phyloP scores from a whole-genome alignment of 2,113 vertebrate species.

The Centropus unirufus region DNA sequence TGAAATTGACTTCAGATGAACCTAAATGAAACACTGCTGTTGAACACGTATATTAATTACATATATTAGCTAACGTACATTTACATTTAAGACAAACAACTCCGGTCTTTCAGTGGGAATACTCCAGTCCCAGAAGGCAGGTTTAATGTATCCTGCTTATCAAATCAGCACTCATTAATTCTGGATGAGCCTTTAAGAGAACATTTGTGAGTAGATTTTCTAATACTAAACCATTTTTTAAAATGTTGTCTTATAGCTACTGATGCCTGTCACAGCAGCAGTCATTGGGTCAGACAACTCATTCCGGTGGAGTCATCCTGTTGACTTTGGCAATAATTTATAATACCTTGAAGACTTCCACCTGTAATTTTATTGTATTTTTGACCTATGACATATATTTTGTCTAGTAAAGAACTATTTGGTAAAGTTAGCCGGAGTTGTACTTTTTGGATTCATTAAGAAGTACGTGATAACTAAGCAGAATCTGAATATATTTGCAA shows the following conservation, averaged over 20 bases:
- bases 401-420: neutral
- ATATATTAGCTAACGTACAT: neutral
- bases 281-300: neutral
- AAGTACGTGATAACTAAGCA: neutral
- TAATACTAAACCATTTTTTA: neutral
- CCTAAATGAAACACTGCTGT: neutral
- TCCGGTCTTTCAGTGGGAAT: neutral
- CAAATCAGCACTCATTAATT: neutral
- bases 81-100: neutral
- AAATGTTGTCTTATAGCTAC: neutral
- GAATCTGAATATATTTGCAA: neutral
- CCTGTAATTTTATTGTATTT: neutral
- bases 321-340: neutral
- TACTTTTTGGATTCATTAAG: neutral
- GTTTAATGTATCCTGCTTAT: neutral
- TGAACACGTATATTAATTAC: neutral
- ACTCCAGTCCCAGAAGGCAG: neutral
- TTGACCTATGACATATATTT: neutral
- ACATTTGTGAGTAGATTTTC: neutral
- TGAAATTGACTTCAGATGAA: slow-evolving; percentile 22
- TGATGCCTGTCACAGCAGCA: neutral
- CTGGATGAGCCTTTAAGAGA: neutral
- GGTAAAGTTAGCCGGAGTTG: neutral
- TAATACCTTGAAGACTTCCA: neutral
- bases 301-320: neutral